Evolutionary conservation across 2,888 invertebrate species (phyloP).

Genomic region (Drosophila hamatofila): DNA sequence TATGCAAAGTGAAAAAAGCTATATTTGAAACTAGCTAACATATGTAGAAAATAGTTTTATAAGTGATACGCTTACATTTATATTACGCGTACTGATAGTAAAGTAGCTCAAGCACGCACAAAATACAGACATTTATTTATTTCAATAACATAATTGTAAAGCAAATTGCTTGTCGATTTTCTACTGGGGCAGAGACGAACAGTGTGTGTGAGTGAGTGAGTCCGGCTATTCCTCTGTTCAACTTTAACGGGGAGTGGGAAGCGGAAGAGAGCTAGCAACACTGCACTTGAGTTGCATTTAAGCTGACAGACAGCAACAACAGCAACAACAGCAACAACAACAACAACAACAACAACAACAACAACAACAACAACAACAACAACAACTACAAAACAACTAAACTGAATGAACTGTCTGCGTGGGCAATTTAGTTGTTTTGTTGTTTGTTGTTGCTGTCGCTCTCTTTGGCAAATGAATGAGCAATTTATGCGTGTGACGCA

Average conservation of each 20-base stretch:
- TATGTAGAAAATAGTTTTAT: not conserved
- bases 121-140: conserved; percentile 10
- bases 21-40: not conserved
- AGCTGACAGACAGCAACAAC: conserved; percentile 32
- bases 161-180: not conserved
- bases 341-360: conserved; percentile 22
- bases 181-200: not conserved
- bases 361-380: conserved; percentile 25
- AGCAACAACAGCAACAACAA: conserved; percentile 16
- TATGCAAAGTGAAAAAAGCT: not conserved
- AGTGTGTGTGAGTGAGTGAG: not conserved
- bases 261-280: conserved; percentile 19
- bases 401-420: conserved; percentile 53
- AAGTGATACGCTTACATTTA: not conserved
- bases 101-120: conserved; percentile 6
- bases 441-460: conserved; percentile 33
- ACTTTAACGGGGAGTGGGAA: not conserved
- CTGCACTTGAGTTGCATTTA: conserved; percentile 59
- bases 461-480: conserved; percentile 67
- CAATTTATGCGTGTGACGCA: conserved; percentile 75
- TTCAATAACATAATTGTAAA: not conserved
- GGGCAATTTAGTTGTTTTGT: conserved; percentile 52
- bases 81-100: not conserved
- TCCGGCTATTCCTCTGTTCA: not conserved
- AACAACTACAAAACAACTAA: conserved; percentile 9